phyloP scores from a whole-genome alignment of 2,113 vertebrate genomes.

The Gorsachius goisagi region DNA sequence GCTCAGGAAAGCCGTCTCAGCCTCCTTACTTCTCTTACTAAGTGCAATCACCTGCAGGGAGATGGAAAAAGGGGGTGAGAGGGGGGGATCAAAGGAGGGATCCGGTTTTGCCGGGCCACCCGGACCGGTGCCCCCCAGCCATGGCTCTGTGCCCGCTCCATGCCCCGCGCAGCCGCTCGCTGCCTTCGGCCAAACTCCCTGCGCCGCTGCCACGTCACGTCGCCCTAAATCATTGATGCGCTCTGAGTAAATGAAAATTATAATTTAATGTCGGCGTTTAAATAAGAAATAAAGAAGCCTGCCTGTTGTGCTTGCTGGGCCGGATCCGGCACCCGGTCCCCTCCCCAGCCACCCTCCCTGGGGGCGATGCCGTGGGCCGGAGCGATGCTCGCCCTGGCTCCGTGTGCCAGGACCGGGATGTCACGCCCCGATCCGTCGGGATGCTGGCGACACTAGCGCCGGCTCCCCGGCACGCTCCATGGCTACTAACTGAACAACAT shows the following conservation, averaged over 20 bases:
- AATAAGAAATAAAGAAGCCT: slow-evolving; percentile 64
- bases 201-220: neutral
- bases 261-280: slow-evolving; percentile 57
- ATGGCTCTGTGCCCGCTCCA: neutral
- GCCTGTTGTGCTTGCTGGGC: neutral
- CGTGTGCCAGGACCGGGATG: neutral
- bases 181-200: neutral
- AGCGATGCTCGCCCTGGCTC: accelerated
- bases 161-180: neutral
- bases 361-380: neutral
- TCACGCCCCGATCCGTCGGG: accelerated
- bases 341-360: neutral
- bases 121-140: accelerated
- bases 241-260: slow-evolving; percentile 69
- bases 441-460: accelerated
- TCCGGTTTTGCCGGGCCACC: accelerated
- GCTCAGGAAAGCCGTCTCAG: slow-evolving; percentile 93
- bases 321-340: accelerated
- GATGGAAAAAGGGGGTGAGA: neutral
- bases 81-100: neutral
- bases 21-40: slow-evolving; percentile 96
- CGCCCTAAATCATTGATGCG: slow-evolving; percentile 52
- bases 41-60: slow-evolving; percentile 91
- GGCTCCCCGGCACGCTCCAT: accelerated
- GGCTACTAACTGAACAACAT: neutral